Base-by-base conservation (phyloP, 2,797 vertebrate genomes). In the Xiphophorus birchmanni region DNA sequence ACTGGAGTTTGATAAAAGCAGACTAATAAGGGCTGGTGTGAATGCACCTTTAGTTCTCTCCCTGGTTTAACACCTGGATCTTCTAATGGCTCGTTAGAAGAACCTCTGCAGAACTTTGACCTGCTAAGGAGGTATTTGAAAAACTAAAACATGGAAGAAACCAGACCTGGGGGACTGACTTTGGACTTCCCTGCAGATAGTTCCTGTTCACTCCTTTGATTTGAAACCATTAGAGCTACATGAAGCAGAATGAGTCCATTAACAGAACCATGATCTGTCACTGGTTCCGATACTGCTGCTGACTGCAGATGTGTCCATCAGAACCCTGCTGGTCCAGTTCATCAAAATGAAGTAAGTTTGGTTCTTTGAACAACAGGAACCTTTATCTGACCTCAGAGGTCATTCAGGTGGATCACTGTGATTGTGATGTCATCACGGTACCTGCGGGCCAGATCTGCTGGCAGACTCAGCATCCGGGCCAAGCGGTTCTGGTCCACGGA, bases 351-450 rank as follows among this genome's bases (percentile, higher is more conserved):
- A 7, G n/a, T 8, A 5, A 17, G 71, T 29, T 45, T 44, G 5
- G 44, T 72, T 72, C 35, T 45, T n/a, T 45, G 42, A 72, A 45
- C 23, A 45, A 32, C 29, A 15, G 58, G 69, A 50, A 50, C 29
- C 52, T 17, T n/a, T 32, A 37, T 74, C 26, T 21, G 35, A 47
- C 45, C 17, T 73, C 44, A 48, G 29, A 80, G 84, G 40, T 92
- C 87, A 5, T 95, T 95, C 9, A 96, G 90, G 73, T 92, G 89
- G 23, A 96, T 84, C 37, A 96, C 89, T 0, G 92, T 89, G 80
- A 96, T 88, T 63, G 93, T 95, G 83, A 96, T 92, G 81, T 95
- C 94, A 84, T 95, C 94, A 2, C 94, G 90, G 85, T 95, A 95
- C 80, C 93, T 88, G 12, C 95, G 84, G 52, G 93, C 91, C 78